Percentiles rank a stretch among this genome's conserved stretches.
Evolutionary conservation across 2,797 vertebrate species (phyloP).

Genomic region (Betta splendens): DNA sequence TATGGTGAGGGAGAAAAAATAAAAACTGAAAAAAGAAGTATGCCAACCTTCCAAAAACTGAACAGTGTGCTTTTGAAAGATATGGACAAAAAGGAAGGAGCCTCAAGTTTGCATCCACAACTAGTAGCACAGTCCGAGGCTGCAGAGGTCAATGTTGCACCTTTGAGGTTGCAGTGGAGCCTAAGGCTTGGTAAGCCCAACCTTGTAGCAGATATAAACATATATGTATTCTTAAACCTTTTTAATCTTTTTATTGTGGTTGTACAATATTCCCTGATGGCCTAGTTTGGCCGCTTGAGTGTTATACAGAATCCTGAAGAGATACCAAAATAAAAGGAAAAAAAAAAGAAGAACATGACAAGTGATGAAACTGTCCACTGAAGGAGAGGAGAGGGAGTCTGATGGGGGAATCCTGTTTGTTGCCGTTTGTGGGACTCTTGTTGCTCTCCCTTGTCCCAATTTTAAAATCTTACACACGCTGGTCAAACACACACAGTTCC

Average conservation of each 20-base stretch:
- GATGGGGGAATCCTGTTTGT: conserved; percentile 82
- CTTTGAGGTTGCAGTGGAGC: conserved; percentile 74
- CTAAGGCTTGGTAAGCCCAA: conserved; percentile 49
- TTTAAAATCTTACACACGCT: conserved; percentile 83
- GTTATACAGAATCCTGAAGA: conserved; percentile 89
- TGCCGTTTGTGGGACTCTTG: conserved; percentile 75
- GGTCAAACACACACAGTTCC: conserved; percentile 82
- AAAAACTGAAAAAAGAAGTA: conserved; percentile 47
- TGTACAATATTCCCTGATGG: conserved; percentile 91
- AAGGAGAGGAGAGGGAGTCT: conserved; percentile 82
- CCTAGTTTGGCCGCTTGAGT: conserved; percentile 89
- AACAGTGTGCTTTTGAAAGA: conserved; percentile 74
- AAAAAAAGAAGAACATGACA: conserved; percentile 43
- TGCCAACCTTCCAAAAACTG: conserved; percentile 63
- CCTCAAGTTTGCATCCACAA: conserved; percentile 45
- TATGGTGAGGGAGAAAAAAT: conserved; percentile 44
- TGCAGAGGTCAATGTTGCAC: conserved; percentile 76
- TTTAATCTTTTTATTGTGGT: conserved; percentile 83
- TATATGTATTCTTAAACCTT: conserved; percentile 80
- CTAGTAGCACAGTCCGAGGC: conserved; percentile 58
- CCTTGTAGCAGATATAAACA: conserved; percentile 81
- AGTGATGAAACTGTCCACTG: conserved; percentile 86
- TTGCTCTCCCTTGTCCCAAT: conserved; percentile 75
- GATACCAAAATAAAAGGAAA: conserved; percentile 69
- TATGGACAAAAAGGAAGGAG: conserved; percentile 47